Evolutionary conservation across 1,140 invertebrate species (phyloP).

Genomic region (Pteromalus puparum): DNA sequence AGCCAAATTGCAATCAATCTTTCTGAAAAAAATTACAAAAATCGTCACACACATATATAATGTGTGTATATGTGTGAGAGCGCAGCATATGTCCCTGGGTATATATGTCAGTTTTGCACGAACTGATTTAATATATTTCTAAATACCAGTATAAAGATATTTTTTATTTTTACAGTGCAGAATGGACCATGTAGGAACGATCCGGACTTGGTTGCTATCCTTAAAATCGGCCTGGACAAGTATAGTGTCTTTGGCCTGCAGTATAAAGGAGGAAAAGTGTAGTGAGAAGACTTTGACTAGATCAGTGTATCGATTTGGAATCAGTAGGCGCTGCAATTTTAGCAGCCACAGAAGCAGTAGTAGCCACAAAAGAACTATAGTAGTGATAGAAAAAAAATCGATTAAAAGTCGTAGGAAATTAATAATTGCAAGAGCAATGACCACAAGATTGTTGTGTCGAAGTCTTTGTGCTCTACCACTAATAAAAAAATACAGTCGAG

Average conservation of each 20-base stretch:
- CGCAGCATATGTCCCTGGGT: too few species aligned
- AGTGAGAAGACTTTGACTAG: neutral
- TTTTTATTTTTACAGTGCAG: conserved; percentile 56
- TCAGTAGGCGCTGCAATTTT: neutral
- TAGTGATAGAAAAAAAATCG: neutral
- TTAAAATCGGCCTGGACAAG: conserved; percentile 37
- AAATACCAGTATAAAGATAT: neutral
- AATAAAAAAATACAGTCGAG: neutral
- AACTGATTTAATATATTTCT: neutral
- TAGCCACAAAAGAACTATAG: neutral
- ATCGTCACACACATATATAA: too few species aligned
- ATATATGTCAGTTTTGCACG: too few species aligned
- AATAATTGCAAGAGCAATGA: neutral
- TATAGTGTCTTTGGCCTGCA: neutral
- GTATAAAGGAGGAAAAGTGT: neutral
- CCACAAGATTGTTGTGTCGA: neutral
- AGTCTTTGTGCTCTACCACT: neutral
- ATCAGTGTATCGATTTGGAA: neutral
- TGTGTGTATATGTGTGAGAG: too few species aligned
- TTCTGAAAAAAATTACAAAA: too few species aligned
- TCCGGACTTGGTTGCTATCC: conserved; percentile 58
- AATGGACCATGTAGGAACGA: conserved; percentile 67
- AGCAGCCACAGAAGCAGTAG: neutral
- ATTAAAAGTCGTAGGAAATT: neutral
- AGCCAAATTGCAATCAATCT: too few species aligned